Evolutionary conservation across 1,140 invertebrate genomes (phyloP).

Genomic region (Drosophila tropicalis): DNA sequence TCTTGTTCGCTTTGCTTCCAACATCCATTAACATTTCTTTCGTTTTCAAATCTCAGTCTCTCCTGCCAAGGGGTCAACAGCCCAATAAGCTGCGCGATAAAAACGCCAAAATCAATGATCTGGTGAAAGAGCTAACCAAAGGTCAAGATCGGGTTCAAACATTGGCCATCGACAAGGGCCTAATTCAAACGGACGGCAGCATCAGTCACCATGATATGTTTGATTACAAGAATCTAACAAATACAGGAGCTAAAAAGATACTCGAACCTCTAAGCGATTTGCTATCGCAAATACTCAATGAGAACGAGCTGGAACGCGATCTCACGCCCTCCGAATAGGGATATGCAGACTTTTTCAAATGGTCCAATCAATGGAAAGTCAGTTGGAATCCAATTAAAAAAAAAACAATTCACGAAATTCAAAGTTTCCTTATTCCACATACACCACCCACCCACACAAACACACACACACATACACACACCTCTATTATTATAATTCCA

Average conservation of each 20-base stretch:
- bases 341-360: conserved; percentile 6
- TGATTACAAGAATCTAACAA: conserved; percentile 94
- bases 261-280: conserved; percentile 92
- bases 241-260: conserved; percentile 91
- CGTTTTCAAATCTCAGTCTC: conserved; percentile 85
- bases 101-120: conserved; percentile 89
- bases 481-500: conserved; percentile 1
- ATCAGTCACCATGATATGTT: conserved; percentile 94
- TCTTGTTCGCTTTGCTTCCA: not conserved
- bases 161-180: conserved; percentile 89
- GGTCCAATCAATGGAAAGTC: not conserved
- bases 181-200: conserved; percentile 90
- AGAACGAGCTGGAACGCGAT: conserved; percentile 89
- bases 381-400: not conserved
- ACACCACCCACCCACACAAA: not conserved
- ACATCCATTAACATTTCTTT: not conserved
- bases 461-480: not conserved
- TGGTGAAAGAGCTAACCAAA: conserved; percentile 85
- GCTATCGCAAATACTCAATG: conserved; percentile 89
- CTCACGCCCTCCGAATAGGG: conserved; percentile 88
- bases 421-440: conserved; percentile 5
- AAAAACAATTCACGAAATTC: not conserved
- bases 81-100: conserved; percentile 91
- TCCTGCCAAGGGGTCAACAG: conserved; percentile 92
- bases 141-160: conserved; percentile 87